phyloP scores from a whole-genome alignment of 2,888 invertebrate genomes.

The Osedax fenrisi region DNA sequence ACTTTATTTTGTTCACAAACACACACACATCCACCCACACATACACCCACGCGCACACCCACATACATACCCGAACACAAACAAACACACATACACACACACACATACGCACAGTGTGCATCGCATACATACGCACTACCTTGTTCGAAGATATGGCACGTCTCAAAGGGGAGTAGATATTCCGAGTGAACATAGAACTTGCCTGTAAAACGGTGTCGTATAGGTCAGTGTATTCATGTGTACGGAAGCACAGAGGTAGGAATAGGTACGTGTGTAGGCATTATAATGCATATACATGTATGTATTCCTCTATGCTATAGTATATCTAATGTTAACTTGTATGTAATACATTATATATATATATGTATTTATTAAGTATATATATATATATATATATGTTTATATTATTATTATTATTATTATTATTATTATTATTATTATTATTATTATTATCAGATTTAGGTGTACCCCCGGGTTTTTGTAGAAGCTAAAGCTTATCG shows the following conservation, averaged over 20 bases:
- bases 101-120: not conserved
- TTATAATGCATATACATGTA: not conserved
- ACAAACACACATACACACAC: not conserved
- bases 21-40: not conserved
- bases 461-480: too few species aligned
- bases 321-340: not conserved
- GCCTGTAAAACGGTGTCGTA: conserved; percentile 13
- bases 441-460: too few species aligned
- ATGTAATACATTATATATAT: not conserved
- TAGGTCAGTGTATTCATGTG: not conserved
- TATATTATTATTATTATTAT: too few species aligned
- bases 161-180: conserved; percentile 31
- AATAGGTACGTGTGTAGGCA: not conserved
- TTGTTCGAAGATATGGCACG: too few species aligned
- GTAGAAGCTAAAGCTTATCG: too few species aligned
- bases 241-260: not conserved
- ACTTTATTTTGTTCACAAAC: not conserved
- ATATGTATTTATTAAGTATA: not conserved
- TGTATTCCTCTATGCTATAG: not conserved
- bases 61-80: not conserved
- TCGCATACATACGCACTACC: not conserved
- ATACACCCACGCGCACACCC: not conserved
- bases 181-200: conserved; percentile 35
- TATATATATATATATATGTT: too few species aligned
- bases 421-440: too few species aligned